These are phyloP conservation scores for Hephaestus fuliginosus DNA, from an alignment of 2,797 vertebrate genomes.

Conservation along the genomic window DNA sequence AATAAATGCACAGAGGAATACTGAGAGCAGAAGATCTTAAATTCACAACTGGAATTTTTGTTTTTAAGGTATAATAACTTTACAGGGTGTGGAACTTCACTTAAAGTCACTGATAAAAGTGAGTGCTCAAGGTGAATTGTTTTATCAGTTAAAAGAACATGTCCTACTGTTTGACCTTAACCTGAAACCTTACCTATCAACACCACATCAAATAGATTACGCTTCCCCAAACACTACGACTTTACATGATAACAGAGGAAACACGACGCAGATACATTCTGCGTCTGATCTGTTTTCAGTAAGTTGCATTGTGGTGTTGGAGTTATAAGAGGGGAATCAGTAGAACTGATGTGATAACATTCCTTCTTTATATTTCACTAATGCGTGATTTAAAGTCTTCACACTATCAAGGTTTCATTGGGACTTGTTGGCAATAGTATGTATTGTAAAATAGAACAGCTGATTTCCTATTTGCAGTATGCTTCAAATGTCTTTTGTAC, in stretches of 20 bases:
- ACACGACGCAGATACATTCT: not conserved
- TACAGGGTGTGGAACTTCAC: not conserved
- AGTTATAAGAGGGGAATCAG: not conserved
- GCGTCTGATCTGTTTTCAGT: conserved; percentile 3
- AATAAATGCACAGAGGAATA: conserved; percentile 10
- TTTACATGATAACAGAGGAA: conserved; percentile 2
- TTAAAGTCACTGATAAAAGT: not conserved
- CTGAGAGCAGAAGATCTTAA: not conserved
- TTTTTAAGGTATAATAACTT: conserved; percentile 12
- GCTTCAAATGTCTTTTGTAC: conserved; percentile 62
- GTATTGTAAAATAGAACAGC: conserved; percentile 40
- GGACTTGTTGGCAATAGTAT: conserved; percentile 43
- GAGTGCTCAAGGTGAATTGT: conserved; percentile 8
- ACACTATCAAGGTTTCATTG: conserved; percentile 19
- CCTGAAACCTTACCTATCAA: not conserved
- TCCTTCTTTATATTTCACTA: conserved; percentile 43
- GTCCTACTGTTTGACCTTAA: not conserved
- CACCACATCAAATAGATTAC: not conserved
- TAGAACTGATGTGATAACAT: conserved; percentile 46
- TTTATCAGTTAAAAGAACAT: not conserved
- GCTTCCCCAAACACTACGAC: not conserved
- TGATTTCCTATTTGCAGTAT: conserved; percentile 36
- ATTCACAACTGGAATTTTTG: conserved; percentile 11
- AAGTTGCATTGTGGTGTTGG: conserved; percentile 7
- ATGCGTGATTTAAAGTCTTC: conserved; percentile 23